phyloP scores from a whole-genome alignment of 2,797 vertebrate genomes.

The Siniperca obscura region DNA sequence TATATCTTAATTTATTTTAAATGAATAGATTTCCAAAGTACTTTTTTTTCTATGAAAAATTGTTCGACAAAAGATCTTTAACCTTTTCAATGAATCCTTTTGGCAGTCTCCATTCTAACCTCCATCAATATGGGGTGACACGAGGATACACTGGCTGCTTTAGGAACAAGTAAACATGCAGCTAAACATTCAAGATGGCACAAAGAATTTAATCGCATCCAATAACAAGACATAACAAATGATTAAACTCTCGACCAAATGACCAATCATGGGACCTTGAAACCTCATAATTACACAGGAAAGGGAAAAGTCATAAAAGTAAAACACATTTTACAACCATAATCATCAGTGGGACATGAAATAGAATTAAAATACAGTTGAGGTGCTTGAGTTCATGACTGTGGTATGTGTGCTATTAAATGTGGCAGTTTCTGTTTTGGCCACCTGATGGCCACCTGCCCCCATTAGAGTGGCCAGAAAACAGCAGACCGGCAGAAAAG shows the following conservation, averaged over 20 bases:
- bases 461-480: slow-evolving; percentile 75
- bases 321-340: slow-evolving; percentile 58
- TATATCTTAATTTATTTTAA: not conserved
- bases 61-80: not conserved
- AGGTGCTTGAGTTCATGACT: slow-evolving; percentile 40
- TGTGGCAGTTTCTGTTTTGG: slow-evolving; percentile 84
- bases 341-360: slow-evolving; percentile 45
- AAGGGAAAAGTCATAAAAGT: slow-evolving; percentile 49
- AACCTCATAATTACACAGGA: slow-evolving; percentile 60
- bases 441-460: slow-evolving; percentile 91
- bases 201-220: slow-evolving; percentile 43
- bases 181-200: slow-evolving; percentile 56
- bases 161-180: slow-evolving; percentile 50
- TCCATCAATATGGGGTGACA: slow-evolving; percentile 36
- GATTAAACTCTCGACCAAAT: slow-evolving; percentile 51
- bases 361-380: slow-evolving; percentile 37
- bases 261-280: slow-evolving; percentile 58
- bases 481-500: slow-evolving; percentile 48
- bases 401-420: slow-evolving; percentile 41
- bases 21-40: not conserved
- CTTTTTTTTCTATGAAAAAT: not conserved
- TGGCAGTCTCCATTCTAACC: slow-evolving; percentile 39
- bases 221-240: slow-evolving; percentile 57
- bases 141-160: slow-evolving; percentile 35
- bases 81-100: slow-evolving; percentile 21